phyloP scores from a whole-genome alignment of 2,113 vertebrate genomes.

The Andinoacara biseriatus region DNA sequence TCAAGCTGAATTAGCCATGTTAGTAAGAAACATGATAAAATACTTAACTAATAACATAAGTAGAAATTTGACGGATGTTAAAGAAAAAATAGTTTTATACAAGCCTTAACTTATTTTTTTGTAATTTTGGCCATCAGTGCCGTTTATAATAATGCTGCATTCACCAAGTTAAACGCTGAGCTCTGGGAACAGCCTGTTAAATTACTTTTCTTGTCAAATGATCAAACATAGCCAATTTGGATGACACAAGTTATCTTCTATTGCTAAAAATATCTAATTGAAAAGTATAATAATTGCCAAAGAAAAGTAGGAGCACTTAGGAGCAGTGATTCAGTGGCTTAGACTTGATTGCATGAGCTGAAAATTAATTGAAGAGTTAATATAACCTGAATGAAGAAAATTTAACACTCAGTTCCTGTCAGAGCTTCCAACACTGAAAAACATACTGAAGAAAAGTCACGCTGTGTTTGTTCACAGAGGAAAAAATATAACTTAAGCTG shows the following conservation, averaged over 20 bases:
- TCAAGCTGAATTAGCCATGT: no score
- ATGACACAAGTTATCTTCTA: not conserved
- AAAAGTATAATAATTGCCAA: not conserved
- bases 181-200: not conserved
- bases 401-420: no score
- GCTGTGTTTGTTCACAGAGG: not conserved
- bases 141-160: not conserved
- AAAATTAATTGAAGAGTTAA: not conserved
- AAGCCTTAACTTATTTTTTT: not conserved
- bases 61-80: rapidly evolving
- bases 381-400: constrained; percentile 3
- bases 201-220: not conserved
- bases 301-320: not conserved
- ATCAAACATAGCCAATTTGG: not conserved
- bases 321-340: not conserved
- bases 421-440: not conserved
- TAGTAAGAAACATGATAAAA: no score
- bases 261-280: not conserved
- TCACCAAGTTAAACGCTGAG: not conserved
- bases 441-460: not conserved
- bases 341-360: not conserved
- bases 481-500: not conserved
- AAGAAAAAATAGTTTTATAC: not conserved
- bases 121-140: not conserved
- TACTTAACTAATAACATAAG: no score